phyloP scores from a whole-genome alignment of 30 jellyfish, hydroid and myxozoan genomes.

The Pseudorhiza aurosa region DNA sequence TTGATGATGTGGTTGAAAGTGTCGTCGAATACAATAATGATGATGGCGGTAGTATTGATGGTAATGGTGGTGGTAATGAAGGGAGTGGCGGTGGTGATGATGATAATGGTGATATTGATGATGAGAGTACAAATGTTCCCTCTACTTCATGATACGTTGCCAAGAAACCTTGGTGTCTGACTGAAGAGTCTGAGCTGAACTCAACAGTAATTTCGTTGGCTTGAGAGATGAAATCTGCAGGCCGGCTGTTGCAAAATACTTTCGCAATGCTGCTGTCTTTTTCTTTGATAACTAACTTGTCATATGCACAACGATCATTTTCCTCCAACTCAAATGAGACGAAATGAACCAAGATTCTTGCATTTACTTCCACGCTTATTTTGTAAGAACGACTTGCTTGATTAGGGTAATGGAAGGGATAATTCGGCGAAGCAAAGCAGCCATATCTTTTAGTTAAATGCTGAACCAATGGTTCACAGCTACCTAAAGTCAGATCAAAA shows the following conservation, averaged over 20 bases:
- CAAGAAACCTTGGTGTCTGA: not conserved
- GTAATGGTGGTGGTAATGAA: not conserved
- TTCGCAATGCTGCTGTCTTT: not conserved
- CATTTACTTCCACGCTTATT: not conserved
- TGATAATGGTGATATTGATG: not conserved
- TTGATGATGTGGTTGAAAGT: too few species aligned
- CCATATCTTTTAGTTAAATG: slow-evolving; percentile 2
- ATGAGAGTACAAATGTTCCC: not conserved
- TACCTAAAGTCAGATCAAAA: not conserved
- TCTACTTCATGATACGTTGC: not conserved
- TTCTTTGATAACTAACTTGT: not conserved
- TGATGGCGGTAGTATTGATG: too few species aligned
- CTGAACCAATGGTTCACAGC: not conserved
- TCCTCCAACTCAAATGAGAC: not conserved
- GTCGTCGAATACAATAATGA: too few species aligned
- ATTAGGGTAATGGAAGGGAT: slow-evolving; percentile 11
- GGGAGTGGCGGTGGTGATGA: not conserved
- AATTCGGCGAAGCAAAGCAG: slow-evolving; percentile 34
- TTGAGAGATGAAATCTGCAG: slow-evolving; percentile 14
- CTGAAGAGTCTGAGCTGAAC: slow-evolving; percentile 7
- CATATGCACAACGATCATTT: not conserved
- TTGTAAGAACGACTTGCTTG: not conserved
- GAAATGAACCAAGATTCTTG: slow-evolving; percentile 1
- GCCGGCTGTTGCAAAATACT: not conserved
- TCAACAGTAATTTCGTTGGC: slow-evolving; percentile 4